These are phyloP conservation scores for Acrobasis consociella DNA, from an alignment of 2,888 invertebrate genomes.

Conservation along the genomic window DNA sequence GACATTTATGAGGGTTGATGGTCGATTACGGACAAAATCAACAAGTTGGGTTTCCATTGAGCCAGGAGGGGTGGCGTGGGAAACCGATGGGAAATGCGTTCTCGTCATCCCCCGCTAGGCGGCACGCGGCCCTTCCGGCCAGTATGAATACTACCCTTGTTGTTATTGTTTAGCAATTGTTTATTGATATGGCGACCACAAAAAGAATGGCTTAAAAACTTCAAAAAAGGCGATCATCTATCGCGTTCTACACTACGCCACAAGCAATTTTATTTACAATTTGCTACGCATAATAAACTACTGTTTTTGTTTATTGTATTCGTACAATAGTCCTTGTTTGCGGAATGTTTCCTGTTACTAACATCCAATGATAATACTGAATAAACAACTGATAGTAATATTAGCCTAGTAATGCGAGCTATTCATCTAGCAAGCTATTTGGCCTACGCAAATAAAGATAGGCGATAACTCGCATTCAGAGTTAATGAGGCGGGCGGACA, in stretches of 20 bases:
- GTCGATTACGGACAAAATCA: conserved; percentile 69
- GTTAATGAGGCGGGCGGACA: conserved; percentile 24
- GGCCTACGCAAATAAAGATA: conserved; percentile 18
- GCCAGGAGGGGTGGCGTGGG: conserved; percentile 68
- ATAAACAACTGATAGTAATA: conserved; percentile 13
- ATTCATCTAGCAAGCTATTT: conserved; percentile 10
- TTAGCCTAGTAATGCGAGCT: conserved; percentile 13
- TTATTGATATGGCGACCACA: background rate
- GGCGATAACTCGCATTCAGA: conserved; percentile 19
- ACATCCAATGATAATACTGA: conserved; percentile 8
- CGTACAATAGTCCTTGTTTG: conserved; percentile 14
- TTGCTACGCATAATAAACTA: conserved; percentile 5
- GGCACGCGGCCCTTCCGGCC: conserved; percentile 73
- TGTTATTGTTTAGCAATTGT: conserved; percentile 7
- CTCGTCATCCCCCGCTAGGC: conserved; percentile 61
- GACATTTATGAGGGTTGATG: conserved; percentile 49
- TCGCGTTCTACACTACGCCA: background rate
- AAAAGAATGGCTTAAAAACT: background rate
- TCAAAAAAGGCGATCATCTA: background rate
- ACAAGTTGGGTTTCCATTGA: conserved; percentile 71
- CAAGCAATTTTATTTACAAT: conserved; percentile 3
- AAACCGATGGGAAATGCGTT: conserved; percentile 67
- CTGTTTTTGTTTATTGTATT: conserved; percentile 6
- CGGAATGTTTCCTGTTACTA: conserved; percentile 9
- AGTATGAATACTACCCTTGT: conserved; percentile 32